Base-by-base conservation (phyloP, 2,797 vertebrate species). In the Leptodactylus fallax region DNA sequence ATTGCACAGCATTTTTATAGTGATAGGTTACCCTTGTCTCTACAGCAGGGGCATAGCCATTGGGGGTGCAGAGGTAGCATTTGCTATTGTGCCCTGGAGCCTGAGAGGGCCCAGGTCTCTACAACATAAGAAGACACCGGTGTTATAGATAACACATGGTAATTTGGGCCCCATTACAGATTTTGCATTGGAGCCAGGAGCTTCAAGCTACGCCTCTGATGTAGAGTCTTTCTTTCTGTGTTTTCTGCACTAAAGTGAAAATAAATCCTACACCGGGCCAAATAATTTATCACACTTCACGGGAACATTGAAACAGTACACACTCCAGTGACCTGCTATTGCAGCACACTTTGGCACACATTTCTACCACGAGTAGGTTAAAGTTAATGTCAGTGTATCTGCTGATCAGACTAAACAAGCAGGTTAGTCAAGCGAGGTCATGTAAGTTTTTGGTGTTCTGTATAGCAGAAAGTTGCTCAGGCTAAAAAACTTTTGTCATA, bases 391-490 rank as follows among this genome's bases (percentile, higher is more conserved):
- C 63, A 21, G 23, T 87, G 49, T 47, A 55, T 56, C 25, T 85
- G 78, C 77, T 85, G 87, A 85, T 0, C 67, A 55, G 49, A 81
- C 77, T 85, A 85, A 88, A 77, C 60, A 76, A 60, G 60, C 58
- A 45, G 47, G 78, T 81, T 67, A 53, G 27, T 88, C 83, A 21
- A 80, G 78, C 9, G 23, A 23, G 25, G 63, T 85, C 83, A 81
- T 25, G 0, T 1, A 47, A 82, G 81, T 76, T 63, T 49, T 21
- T 55, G 27, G 72, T 80, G 58, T 36, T 16, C n/a, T 14, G 19
- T 49, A 51, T 23, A 21, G 45, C 10, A 81, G 58, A 65, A 81
- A 3, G 58, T 45, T 14, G n/a, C 9, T 81, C 7, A 16, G 19
- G 45, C 45, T 47, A 61, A 77, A 55, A 58, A 25, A 1, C 11